Evolutionary conservation across 2,888 invertebrate genomes (phyloP).

Genomic region (Aleiodes alternator): DNA sequence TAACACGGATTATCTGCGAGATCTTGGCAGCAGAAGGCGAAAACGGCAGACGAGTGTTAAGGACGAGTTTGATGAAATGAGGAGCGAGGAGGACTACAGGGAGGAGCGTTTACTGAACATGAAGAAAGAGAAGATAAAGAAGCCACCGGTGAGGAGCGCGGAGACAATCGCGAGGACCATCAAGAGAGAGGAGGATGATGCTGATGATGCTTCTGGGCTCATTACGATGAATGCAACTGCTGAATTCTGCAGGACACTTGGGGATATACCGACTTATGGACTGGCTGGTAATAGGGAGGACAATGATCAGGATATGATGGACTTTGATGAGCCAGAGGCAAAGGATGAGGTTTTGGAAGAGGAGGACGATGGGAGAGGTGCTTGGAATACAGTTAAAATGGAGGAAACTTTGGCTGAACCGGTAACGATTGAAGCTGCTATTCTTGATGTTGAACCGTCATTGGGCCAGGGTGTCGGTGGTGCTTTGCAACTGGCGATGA

Average conservation of each 20-base stretch:
- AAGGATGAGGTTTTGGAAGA: slow-evolving; percentile 67
- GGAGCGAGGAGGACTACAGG: slow-evolving; percentile 81
- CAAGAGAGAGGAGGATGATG: slow-evolving; percentile 66
- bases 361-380: slow-evolving; percentile 79
- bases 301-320: slow-evolving; percentile 83
- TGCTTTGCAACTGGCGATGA: slow-evolving; percentile 91
- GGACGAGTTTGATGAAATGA: slow-evolving; percentile 65
- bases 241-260: slow-evolving; percentile 96
- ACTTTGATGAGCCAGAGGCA: slow-evolving; percentile 71
- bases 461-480: slow-evolving; percentile 94
- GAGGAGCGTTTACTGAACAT: slow-evolving; percentile 72
- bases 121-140: slow-evolving; percentile 68
- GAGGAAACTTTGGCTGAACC: slow-evolving; percentile 75
- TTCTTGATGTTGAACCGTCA: slow-evolving; percentile 94
- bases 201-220: slow-evolving; percentile 72
- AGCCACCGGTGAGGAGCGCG: slow-evolving; percentile 78
- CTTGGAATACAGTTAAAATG: slow-evolving; percentile 89
- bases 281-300: slow-evolving; percentile 93
- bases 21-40: slow-evolving; percentile 74
- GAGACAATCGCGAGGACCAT: slow-evolving; percentile 82
- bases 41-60: slow-evolving; percentile 71
- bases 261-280: slow-evolving; percentile 96
- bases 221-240: slow-evolving; percentile 95
- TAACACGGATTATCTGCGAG: slow-evolving; percentile 70
- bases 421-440: slow-evolving; percentile 80